These are phyloP conservation scores for Athripsodes cinereus DNA, from an alignment of 2,888 invertebrate species.

Conservation along the genomic window DNA sequence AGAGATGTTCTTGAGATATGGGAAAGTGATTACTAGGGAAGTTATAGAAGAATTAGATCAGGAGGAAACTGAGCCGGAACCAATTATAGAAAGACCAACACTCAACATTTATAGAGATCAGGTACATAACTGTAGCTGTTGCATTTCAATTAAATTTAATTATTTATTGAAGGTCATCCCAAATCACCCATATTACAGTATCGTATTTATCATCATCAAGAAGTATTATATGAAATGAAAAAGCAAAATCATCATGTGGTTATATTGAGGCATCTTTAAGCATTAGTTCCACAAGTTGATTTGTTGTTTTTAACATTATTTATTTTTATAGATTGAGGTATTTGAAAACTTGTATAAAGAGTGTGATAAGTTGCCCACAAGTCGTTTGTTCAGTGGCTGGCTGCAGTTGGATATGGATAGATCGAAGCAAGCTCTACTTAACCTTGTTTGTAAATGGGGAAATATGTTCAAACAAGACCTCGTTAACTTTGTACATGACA, in stretches of 20 bases:
- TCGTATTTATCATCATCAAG: too few species aligned
- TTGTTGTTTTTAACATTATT: too few species aligned
- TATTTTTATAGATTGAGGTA: slow-evolving; percentile 62
- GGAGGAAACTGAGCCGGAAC: slow-evolving; percentile 34
- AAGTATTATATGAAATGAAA: too few species aligned
- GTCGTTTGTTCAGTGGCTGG: slow-evolving; percentile 71
- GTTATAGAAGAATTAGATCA: slow-evolving; percentile 56
- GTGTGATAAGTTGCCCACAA: slow-evolving; percentile 60
- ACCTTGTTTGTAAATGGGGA: slow-evolving; percentile 82
- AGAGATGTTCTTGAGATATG: slow-evolving; percentile 69
- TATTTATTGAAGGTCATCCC: too few species aligned
- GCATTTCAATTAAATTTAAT: too few species aligned
- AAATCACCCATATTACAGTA: too few species aligned
- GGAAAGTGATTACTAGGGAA: slow-evolving; percentile 63
- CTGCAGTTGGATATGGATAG: slow-evolving; percentile 69
- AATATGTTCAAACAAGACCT: slow-evolving; percentile 82
- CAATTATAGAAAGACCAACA: slow-evolving; percentile 47
- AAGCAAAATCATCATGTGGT: too few species aligned
- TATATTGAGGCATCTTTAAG: too few species aligned
- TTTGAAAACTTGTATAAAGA: slow-evolving; percentile 75
- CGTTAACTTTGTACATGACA: slow-evolving; percentile 70
- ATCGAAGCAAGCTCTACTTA: slow-evolving; percentile 76
- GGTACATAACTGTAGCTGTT: slow-evolving; percentile 14
- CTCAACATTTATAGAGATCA: slow-evolving; percentile 33
- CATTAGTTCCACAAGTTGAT: too few species aligned